Evolutionary conservation across 2,888 invertebrate genomes (phyloP), one percentile per base, ranked within the genome.

Genomic region (Ligdia adustata): DNA sequence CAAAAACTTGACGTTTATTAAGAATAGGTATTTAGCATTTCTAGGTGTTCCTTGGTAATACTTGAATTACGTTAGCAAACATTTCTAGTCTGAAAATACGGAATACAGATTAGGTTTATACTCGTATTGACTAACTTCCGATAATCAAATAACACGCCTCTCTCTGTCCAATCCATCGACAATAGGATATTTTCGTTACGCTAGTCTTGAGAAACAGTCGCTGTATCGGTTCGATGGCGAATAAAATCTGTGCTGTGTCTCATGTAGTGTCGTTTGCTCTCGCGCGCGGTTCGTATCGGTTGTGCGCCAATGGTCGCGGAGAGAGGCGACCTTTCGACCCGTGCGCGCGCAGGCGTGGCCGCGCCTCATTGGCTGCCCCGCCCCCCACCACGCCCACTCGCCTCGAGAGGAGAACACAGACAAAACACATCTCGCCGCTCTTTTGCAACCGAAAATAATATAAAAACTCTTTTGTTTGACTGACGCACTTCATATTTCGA

Each of bases 241-340:
- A 58, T 65, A 64, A 68, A n/a, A 46, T 40, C 26, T 26, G 29
- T 14, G 40, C 29, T 3, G 28, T 14, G 34, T n/a, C n/a, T n/a
- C n/a, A n/a, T n/a, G n/a, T 28, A 15, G 40, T 9, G 33, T 41
- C 18, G 15, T 24, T 11, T 26, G 38, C 20, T 29, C n/a, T 18
- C 14, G 34, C 43, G 42, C 44, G 54, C 55, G 48, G 68, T 72
- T 69, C 64, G n/a, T n/a, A n/a, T n/a, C n/a, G n/a, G n/a, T n/a
- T n/a, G n/a, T 62, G 81, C 77, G 73, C 82, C 82, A 82, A 77
- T 81, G 77, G 76, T 67, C 65, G 57, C 52, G 62, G 65, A 58
- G 60, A 66, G 66, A 62, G 72, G 69, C 80, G 82, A 83, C 82
- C 83, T 83, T 81, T 79, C 87, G 83, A 86, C 87, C 89, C 74